Conservation (phyloP, 2,797 vertebrate species). For the Florisuga fusca region DNA sequence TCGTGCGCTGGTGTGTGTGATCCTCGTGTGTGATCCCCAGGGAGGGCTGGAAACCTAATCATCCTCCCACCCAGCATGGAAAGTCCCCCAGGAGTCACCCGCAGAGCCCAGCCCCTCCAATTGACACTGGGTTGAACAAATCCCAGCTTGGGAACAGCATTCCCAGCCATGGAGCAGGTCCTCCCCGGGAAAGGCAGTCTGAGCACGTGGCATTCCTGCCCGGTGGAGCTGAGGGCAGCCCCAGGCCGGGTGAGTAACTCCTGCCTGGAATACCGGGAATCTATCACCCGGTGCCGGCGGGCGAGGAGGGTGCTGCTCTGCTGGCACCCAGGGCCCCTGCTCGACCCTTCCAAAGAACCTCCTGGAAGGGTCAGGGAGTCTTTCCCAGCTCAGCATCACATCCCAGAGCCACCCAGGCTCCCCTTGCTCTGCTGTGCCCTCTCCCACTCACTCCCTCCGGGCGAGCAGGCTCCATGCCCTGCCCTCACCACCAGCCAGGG, state of each 20-base stretch:
- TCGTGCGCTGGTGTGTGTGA: background rate
- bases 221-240: background rate
- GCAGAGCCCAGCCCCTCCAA: rapidly evolving
- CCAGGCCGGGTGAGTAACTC: background rate
- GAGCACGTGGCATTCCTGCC: background rate
- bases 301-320: background rate
- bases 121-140: background rate
- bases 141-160: background rate
- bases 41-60: background rate
- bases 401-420: background rate
- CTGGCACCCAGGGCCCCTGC: background rate
- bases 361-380: background rate
- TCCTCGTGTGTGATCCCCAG: background rate
- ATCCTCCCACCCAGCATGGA: background rate
- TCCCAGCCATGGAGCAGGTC: background rate
- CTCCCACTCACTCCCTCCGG: background rate
- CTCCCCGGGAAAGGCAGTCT: background rate
- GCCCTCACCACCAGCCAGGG: background rate
- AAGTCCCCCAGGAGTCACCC: background rate
- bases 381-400: background rate
- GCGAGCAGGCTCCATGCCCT: background rate
- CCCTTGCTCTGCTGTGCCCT: background rate
- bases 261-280: slow-evolving; percentile 9
- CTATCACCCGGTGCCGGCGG: background rate
- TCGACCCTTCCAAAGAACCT: background rate